A percentile compares a stretch with the other conserved stretches of the same genome.
Conservation (phyloP, 2,113 vertebrate species). For the Pseudorectes ferrugineus region DNA sequence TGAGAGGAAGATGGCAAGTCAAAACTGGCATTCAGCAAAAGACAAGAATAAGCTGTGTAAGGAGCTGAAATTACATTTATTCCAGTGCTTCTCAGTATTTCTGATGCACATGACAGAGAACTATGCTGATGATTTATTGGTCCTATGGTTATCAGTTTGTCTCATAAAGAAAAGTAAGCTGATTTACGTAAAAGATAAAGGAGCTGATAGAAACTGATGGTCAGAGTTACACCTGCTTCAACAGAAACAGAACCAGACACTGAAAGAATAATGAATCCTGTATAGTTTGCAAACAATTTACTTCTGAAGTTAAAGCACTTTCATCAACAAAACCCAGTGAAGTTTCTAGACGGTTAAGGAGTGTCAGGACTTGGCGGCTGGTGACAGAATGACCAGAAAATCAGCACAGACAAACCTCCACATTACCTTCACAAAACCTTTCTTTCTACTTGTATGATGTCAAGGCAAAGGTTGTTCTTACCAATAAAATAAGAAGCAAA, state of each 20-base stretch:
- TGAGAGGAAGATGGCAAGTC: not conserved
- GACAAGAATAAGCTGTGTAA: not conserved
- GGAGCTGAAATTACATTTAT: not conserved
- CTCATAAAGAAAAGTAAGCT: not conserved
- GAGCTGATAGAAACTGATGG: not conserved
- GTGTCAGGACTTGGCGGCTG: not conserved
- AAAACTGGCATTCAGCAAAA: not conserved
- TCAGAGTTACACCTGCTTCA: not conserved
- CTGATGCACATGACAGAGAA: not conserved
- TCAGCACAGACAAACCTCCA: rapidly evolving
- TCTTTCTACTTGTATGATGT: not conserved
- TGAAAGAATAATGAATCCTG: not conserved
- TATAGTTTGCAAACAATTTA: not conserved
- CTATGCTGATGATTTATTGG: not conserved
- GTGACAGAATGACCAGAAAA: not conserved
- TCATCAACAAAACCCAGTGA: not conserved
- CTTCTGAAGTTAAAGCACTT: not conserved
- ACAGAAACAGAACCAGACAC: not conserved
- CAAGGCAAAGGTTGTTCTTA: not conserved
- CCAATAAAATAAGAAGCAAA: not conserved
- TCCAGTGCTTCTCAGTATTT: not conserved
- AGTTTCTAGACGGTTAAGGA: not conserved
- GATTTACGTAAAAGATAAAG: not conserved
- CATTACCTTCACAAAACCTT: not conserved
- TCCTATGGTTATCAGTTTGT: not conserved